These are phyloP conservation scores for Phycodurus eques DNA, from an alignment of 2,113 vertebrate species.

Conservation along the genomic window DNA sequence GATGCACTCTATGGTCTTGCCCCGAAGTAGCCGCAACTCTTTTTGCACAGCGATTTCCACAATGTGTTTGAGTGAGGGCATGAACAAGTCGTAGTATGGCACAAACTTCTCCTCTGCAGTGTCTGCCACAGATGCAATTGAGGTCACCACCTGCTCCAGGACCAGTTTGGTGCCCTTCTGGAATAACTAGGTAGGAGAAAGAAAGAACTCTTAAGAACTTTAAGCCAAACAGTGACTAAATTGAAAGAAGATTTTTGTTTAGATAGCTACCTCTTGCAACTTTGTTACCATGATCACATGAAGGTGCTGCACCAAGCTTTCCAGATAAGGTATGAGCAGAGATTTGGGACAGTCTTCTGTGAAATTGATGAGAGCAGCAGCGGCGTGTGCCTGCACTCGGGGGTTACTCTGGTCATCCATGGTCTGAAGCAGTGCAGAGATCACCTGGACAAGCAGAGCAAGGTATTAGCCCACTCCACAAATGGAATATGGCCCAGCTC, in stretches of 20 bases:
- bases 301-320: slow-evolving; percentile 92
- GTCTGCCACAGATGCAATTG: slow-evolving; percentile 97
- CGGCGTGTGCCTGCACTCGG: slow-evolving; percentile 94
- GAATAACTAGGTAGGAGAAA: slow-evolving; percentile 77
- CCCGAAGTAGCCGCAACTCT: slow-evolving; percentile 89
- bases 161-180: slow-evolving; percentile 98
- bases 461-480: background rate
- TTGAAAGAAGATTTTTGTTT: background rate
- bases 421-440: slow-evolving; percentile 89
- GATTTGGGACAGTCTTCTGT: slow-evolving; percentile 98
- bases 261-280: slow-evolving; percentile 83
- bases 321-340: slow-evolving; percentile 88
- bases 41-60: slow-evolving; percentile 97
- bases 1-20: slow-evolving; percentile 98
- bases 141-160: slow-evolving; percentile 98
- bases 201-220: background rate
- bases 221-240: background rate
- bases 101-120: slow-evolving; percentile 98
- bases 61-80: slow-evolving; percentile 96
- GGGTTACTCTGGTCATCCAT: slow-evolving; percentile 97
- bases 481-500: no score
- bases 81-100: slow-evolving; percentile 96
- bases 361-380: slow-evolving; percentile 96
- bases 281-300: slow-evolving; percentile 96
- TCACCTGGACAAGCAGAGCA: slow-evolving; percentile 75